These are phyloP conservation scores for Brachionus sp. DNA, from an alignment of 1,140 invertebrate species.

Conservation along the genomic window DNA sequence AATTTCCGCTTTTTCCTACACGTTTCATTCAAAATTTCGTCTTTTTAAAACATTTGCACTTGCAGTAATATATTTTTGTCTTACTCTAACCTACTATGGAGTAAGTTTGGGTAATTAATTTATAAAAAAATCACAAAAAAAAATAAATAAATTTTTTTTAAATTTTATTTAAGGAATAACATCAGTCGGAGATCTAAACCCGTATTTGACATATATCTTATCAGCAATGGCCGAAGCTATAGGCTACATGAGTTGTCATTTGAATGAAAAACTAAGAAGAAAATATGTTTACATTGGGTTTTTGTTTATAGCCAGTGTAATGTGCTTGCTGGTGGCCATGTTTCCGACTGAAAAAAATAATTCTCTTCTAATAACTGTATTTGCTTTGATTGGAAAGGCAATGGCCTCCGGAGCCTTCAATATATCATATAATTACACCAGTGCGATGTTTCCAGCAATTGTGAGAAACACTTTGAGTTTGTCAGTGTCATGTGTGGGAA, in stretches of 20 bases:
- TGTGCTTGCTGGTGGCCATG: not conserved
- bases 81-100: not conserved
- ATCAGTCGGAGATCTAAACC: not conserved
- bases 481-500: not conserved
- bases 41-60: not conserved
- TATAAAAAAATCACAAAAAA: not conserved
- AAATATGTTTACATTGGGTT: slow-evolving; percentile 13
- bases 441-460: not conserved
- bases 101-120: slow-evolving; percentile 12
- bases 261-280: slow-evolving; percentile 23
- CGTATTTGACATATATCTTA: not conserved
- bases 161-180: slow-evolving; percentile 34
- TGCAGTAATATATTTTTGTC: not conserved
- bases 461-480: not conserved
- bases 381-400: slow-evolving; percentile 32
- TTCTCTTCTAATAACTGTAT: not conserved
- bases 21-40: not conserved
- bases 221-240: not conserved
- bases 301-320: not conserved
- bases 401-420: slow-evolving; percentile 12
- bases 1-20: not conserved
- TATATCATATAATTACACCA: slow-evolving; percentile 4
- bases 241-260: not conserved
- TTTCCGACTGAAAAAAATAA: not conserved
- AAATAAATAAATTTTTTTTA: not conserved